Base-by-base conservation (phyloP, 2,888 invertebrate species). In the Drosophila robusta region DNA sequence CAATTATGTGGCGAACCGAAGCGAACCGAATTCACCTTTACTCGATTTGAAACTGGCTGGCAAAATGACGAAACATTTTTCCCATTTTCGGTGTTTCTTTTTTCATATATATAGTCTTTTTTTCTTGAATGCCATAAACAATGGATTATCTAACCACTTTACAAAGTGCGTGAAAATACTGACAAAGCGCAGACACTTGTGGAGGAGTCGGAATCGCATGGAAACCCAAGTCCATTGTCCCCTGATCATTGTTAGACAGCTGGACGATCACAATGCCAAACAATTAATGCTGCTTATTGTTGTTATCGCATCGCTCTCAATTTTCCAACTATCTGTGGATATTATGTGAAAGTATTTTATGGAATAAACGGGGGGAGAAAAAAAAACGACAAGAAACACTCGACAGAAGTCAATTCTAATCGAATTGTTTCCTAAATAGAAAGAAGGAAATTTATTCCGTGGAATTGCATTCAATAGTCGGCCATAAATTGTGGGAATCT, bases 371-470 rank as follows among this genome's bases (percentile, higher is more conserved):
- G 8, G 34, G 46, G 38, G n/a, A n/a, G n/a, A n/a, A n/a, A 34
- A 45, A 9, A 8, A 22, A 8, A 12, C 14, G 26, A 36, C n/a
- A 45, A 56, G 56, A 50, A 44, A 60, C 87, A 89, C 89, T 89
- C 89, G 89, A 90, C 89, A 89, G 89, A 89, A 89, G 90, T 89
- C 90, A 90, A 87, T 89, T 87, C 90, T 77, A 85, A 90, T 89
- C 88, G 87, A 90, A 90, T 90, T 89, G 87, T 90, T 86, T 86
- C 80, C 72, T 76, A 86, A 87, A 90, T 89, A 89, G 57, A 56
- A 61, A 29, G 49, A 39, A 49, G 67, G 63, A 45, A 52, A 65
- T 72, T 63, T 56, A 54, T 82, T 87, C 87, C 47, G 4, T 29
- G 65, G 83, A 82, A 82, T 74, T 56, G 77, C 56, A 61, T 60